Percentiles rank a stretch among this genome's conserved stretches.
These are phyloP conservation scores for Albula goreensis DNA, from an alignment of 2,113 vertebrate species.

Conservation along the genomic window DNA sequence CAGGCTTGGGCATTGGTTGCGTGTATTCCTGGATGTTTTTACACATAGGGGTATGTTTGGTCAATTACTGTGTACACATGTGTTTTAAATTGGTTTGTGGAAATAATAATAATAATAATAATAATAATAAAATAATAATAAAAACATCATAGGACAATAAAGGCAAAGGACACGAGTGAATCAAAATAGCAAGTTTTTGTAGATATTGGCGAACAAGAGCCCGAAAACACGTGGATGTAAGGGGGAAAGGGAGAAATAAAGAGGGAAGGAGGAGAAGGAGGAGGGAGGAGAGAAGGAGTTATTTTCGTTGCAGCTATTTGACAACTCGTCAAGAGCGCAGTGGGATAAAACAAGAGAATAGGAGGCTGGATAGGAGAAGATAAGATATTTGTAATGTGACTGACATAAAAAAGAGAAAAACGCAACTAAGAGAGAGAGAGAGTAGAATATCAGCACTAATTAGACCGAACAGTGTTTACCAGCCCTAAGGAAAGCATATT, in stretches of 20 bases:
- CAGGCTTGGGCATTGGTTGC: too few species aligned
- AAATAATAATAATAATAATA: conserved; percentile 8
- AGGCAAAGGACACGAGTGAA: not conserved
- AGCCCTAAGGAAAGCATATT: not conserved
- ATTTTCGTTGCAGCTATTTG: conserved; percentile 40
- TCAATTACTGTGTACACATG: conserved; percentile 7
- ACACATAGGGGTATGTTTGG: not conserved
- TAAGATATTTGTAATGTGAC: not conserved
- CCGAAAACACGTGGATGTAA: conserved; percentile 5
- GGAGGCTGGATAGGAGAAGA: not conserved
- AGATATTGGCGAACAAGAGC: conserved; percentile 9
- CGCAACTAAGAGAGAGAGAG: not conserved
- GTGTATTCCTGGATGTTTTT: not conserved
- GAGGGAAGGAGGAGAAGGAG: conserved; percentile 8
- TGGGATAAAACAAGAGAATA: conserved; percentile 27
- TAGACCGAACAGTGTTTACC: not conserved
- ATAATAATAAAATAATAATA: not conserved
- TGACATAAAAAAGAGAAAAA: not conserved
- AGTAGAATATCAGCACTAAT: not conserved
- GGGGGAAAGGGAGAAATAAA: conserved; percentile 1
- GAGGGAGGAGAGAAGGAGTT: conserved; percentile 48
- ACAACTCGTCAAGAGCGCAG: conserved; percentile 29
- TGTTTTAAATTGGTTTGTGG: conserved; percentile 14
- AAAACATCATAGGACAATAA: not conserved
- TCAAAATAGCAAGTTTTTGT: not conserved